A percentile compares a stretch with the other conserved stretches of the same genome.
Conservation (phyloP, 2,113 vertebrate species). For the Nestor notabilis region DNA sequence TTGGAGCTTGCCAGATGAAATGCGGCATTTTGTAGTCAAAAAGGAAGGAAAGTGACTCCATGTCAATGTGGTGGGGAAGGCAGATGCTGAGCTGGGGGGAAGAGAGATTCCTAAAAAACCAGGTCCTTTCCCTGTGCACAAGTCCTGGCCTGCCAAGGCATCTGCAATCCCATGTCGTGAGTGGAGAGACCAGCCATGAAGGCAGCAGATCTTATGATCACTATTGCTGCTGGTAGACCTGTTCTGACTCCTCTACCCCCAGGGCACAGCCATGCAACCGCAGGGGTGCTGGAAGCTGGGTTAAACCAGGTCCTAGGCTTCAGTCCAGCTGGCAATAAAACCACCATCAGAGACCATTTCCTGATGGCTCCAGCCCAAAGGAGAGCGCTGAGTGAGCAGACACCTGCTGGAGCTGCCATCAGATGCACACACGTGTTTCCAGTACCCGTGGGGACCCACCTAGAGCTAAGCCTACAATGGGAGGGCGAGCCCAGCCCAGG, state of each 20-base stretch:
- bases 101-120: too few relatives aligned
- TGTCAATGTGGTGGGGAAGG: not conserved
- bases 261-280: rapidly evolving
- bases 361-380: not conserved
- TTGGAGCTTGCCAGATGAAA: not conserved
- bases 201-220: not conserved
- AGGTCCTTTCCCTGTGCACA: not conserved
- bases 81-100: not conserved
- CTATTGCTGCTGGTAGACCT: not conserved
- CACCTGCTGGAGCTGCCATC: not conserved
- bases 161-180: not conserved
- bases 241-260: not conserved
- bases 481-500: not conserved
- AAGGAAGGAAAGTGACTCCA: not conserved
- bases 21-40: not conserved
- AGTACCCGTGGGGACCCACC: not conserved
- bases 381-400: not conserved
- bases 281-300: not conserved
- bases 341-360: not conserved
- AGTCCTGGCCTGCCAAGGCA: not conserved
- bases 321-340: not conserved
- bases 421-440: rapidly evolving
- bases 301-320: not conserved
- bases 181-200: not conserved
- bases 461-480: not conserved